Conservation (phyloP, 2,888 invertebrate genomes). For the Phortica magna region DNA sequence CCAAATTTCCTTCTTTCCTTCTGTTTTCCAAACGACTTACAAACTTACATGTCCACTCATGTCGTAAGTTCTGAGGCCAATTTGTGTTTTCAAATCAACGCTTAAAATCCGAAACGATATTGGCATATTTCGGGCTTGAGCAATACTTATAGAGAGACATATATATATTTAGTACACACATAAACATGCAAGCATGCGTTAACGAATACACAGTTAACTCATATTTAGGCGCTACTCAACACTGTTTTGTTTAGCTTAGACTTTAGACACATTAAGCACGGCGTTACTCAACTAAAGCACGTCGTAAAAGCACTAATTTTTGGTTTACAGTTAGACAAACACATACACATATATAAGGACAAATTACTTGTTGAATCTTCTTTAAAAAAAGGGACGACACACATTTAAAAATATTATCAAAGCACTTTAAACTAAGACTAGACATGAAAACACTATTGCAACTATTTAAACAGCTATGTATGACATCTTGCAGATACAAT, state of each 20-base stretch:
- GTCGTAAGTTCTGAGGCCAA: not conserved
- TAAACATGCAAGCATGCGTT: constrained; percentile 57
- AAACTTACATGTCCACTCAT: not conserved
- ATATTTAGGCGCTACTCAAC: constrained; percentile 1
- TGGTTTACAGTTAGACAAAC: not conserved
- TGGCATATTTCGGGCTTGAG: constrained; percentile 59
- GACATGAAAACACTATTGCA: not conserved
- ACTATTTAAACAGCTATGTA: constrained; percentile 11
- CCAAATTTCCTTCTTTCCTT: no score
- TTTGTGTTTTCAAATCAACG: constrained; percentile 14
- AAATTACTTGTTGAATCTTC: constrained; percentile 49
- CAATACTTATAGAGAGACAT: constrained; percentile 49
- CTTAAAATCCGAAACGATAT: constrained; percentile 58
- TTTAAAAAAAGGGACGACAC: not conserved
- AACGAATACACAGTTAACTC: constrained; percentile 45
- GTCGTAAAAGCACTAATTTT: not conserved
- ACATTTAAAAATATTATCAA: not conserved
- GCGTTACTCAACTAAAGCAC: constrained; percentile 12
- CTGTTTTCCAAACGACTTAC: no score
- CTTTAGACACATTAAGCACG: constrained; percentile 29
- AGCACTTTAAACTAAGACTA: constrained; percentile 6
- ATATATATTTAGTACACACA: constrained; percentile 15
- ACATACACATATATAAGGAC: constrained; percentile 30
- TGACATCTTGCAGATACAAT: constrained; percentile 57
- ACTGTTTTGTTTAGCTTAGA: constrained; percentile 26